Conservation (phyloP, 2,797 vertebrate species). For the Pangasius sanitwongsei region DNA sequence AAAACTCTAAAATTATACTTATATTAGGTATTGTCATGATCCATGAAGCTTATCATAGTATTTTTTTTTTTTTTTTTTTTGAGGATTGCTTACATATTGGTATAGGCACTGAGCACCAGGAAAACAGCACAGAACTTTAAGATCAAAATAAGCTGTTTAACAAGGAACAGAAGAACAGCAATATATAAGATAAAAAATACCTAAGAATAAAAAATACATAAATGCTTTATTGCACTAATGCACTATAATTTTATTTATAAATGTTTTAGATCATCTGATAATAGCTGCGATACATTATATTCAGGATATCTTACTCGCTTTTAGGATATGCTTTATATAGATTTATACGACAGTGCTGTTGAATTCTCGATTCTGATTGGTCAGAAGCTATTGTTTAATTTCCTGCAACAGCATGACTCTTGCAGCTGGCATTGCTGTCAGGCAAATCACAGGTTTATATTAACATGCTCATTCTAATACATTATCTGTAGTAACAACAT, state of each 20-base stretch:
- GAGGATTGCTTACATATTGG: neutral
- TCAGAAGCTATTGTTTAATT: neutral
- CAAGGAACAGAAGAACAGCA: neutral
- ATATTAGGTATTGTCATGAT: neutral
- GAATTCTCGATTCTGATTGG: neutral
- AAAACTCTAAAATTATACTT: neutral
- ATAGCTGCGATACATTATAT: neutral
- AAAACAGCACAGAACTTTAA: neutral
- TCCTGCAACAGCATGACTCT: neutral
- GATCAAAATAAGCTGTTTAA: neutral
- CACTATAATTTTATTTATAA: neutral
- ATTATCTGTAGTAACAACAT: neutral
- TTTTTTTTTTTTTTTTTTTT: neutral
- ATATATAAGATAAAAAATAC: neutral
- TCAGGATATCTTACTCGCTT: neutral
- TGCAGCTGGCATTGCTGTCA: too few species aligned
- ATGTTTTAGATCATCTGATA: neutral
- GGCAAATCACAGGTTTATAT: neutral
- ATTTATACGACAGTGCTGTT: neutral
- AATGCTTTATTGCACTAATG: neutral
- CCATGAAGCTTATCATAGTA: neutral
- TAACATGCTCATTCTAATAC: neutral
- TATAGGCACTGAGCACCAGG: neutral
- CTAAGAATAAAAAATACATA: neutral
- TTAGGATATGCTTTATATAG: neutral